Percentiles rank a stretch among this genome's conserved stretches.
phyloP scores from a whole-genome alignment of 2,797 vertebrate genomes.

The Danio albolineatus region DNA sequence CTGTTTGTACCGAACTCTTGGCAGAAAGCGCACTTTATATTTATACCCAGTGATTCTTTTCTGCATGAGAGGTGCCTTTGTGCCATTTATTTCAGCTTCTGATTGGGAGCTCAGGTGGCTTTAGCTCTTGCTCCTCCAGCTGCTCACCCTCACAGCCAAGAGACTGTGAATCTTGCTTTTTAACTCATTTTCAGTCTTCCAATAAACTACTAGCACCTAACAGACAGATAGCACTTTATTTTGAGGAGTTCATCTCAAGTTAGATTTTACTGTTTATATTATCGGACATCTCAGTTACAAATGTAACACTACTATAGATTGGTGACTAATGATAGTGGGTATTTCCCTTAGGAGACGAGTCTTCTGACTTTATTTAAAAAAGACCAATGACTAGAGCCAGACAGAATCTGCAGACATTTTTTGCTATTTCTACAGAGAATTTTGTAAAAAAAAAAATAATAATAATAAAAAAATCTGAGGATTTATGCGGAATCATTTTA shows the following conservation, averaged over 20 bases:
- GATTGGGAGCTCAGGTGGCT: conserved; percentile 41
- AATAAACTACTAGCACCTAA: not conserved
- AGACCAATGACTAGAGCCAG: too few species aligned
- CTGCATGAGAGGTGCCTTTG: not conserved
- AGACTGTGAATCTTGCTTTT: not conserved
- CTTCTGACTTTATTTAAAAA: too few species aligned
- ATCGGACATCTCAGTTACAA: not conserved
- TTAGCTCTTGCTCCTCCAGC: conserved; percentile 40
- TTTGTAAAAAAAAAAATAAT: too few species aligned
- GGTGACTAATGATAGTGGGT: too few species aligned
- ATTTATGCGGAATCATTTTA: too few species aligned
- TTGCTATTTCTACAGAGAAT: too few species aligned
- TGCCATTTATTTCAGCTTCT: conserved; percentile 25
- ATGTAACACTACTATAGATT: too few species aligned
- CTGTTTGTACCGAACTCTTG: not conserved
- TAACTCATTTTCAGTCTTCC: not conserved
- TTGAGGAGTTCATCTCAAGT: not conserved
- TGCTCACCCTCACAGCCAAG: not conserved
- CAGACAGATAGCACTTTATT: not conserved
- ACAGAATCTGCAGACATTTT: too few species aligned
- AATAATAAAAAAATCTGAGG: too few species aligned
- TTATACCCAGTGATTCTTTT: not conserved
- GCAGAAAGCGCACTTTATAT: not conserved
- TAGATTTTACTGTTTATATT: conserved; percentile 1
- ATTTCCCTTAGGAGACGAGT: too few species aligned